Evolutionary conservation across 2,797 vertebrate genomes (phyloP).

Genomic region (Mallotus villosus): DNA sequence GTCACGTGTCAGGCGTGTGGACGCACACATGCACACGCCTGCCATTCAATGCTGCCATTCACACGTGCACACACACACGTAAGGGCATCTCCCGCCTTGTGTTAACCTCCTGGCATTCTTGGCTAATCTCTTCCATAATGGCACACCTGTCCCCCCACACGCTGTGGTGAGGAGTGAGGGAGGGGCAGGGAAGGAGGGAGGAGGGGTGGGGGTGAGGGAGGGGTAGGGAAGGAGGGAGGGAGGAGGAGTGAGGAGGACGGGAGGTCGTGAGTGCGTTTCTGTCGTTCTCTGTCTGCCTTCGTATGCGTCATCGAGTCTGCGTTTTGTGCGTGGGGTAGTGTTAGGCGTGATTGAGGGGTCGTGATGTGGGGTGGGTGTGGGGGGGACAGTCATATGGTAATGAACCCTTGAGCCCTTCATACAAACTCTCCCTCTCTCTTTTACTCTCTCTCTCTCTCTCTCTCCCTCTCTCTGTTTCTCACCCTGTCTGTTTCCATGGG

Average conservation of each 20-base stretch:
- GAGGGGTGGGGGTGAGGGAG: neutral
- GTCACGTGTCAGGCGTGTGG: neutral
- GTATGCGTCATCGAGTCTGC: too few relatives aligned
- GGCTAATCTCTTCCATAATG: slow-evolving; percentile 1
- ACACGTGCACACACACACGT: too few relatives aligned
- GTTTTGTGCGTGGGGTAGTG: too few relatives aligned
- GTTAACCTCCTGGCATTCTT: neutral
- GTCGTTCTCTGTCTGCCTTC: too few relatives aligned
- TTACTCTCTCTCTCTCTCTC: neutral
- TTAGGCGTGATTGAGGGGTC: too few relatives aligned
- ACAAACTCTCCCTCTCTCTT: neutral
- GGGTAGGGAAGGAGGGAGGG: too few relatives aligned
- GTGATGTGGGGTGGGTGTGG: too few relatives aligned
- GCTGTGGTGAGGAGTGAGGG: neutral
- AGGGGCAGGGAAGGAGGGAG: slow-evolving; percentile 21
- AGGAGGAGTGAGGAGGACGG: too few relatives aligned
- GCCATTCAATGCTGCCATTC: too few relatives aligned
- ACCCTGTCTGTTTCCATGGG: neutral
- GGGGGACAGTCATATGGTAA: slow-evolving; percentile 28
- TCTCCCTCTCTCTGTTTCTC: neutral
- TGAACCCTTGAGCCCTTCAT: neutral
- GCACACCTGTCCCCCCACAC: neutral
- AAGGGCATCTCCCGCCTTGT: neutral
- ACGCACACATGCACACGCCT: slow-evolving; percentile 7
- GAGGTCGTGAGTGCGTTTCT: too few relatives aligned